These are phyloP conservation scores for Desmophyllum pertusum DNA, from an alignment of 92 coral and sea anemone genomes.

Conservation along the genomic window DNA sequence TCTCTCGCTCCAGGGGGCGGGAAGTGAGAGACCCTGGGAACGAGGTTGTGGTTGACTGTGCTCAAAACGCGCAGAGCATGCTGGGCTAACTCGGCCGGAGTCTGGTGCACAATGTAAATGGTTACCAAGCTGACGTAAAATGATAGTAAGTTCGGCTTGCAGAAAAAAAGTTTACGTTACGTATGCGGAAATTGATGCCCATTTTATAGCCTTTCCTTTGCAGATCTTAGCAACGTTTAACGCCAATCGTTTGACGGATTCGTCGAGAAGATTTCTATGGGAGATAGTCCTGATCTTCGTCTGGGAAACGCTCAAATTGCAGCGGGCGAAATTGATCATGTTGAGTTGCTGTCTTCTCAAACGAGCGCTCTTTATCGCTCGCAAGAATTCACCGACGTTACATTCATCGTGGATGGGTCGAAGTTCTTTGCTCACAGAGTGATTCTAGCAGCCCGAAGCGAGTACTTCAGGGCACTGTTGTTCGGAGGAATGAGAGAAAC, in stretches of 20 bases:
- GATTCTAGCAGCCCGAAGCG: conserved; percentile 93
- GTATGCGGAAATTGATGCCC: neutral
- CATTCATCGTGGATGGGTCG: conserved; percentile 85
- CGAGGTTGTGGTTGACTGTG: too few species aligned
- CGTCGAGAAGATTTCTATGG: conserved; percentile 48
- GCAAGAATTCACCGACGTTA: conserved; percentile 89
- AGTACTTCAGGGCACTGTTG: conserved; percentile 92
- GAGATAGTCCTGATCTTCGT: conserved; percentile 77
- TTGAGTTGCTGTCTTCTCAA: conserved; percentile 93
- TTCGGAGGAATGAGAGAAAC: conserved; percentile 99
- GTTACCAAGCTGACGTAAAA: conserved; percentile 44
- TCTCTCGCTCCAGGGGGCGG: too few species aligned
- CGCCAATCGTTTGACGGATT: neutral
- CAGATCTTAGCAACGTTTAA: neutral
- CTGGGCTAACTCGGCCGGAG: neutral
- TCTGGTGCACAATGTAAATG: conserved; percentile 5
- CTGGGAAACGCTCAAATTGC: conserved; percentile 53
- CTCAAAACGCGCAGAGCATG: neutral
- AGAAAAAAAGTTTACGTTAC: neutral
- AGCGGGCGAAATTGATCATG: conserved; percentile 95
- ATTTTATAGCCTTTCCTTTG: neutral
- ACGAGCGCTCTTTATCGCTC: conserved; percentile 84
- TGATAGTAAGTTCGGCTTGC: conserved; percentile 18
- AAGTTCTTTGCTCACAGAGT: conserved; percentile 89
- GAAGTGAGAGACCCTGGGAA: too few species aligned